Conservation (phyloP, 2,888 invertebrate genomes). For the Leptinotarsa rubiginosa region DNA sequence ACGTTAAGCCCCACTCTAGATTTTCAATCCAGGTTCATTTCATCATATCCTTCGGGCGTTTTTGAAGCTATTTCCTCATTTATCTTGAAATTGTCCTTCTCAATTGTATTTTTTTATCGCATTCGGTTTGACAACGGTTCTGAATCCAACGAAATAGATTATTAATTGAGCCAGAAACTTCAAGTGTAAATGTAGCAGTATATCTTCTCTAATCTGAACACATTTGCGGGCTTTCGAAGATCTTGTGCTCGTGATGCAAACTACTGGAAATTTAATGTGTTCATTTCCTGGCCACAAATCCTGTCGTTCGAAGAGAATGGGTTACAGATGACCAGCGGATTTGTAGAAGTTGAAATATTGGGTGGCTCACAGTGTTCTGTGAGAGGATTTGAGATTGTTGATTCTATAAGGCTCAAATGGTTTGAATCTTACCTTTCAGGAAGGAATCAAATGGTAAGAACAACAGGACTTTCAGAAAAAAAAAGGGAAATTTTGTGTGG, state of each 20-base stretch:
- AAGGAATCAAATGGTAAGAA: no score
- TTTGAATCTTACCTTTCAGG: no score
- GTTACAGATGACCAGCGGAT: conserved; percentile 56
- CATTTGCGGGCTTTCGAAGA: conserved; percentile 57
- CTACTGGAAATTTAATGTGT: conserved; percentile 62
- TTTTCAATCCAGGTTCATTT: no score
- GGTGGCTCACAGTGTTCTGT: no score
- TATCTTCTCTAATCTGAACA: conserved; percentile 59
- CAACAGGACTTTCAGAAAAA: no score
- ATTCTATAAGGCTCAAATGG: no score
- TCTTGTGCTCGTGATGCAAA: conserved; percentile 61
- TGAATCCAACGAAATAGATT: conserved; percentile 9
- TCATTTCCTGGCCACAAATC: conserved; percentile 56
- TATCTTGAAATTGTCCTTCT: not conserved
- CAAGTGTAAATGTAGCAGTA: conserved; percentile 54
- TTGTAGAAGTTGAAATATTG: conserved; percentile 45
- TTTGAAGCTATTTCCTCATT: no score
- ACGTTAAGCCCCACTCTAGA: no score
- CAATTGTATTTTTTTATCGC: not conserved
- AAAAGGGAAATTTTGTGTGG: no score
- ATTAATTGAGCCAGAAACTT: conserved; percentile 40
- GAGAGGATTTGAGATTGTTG: no score
- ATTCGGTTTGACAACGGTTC: not conserved
- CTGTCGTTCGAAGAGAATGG: conserved; percentile 53
- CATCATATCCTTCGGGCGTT: no score